These are phyloP conservation scores for Pentalonia nigronervosa DNA, from an alignment of 1,140 invertebrate species.

Conservation along the genomic window DNA sequence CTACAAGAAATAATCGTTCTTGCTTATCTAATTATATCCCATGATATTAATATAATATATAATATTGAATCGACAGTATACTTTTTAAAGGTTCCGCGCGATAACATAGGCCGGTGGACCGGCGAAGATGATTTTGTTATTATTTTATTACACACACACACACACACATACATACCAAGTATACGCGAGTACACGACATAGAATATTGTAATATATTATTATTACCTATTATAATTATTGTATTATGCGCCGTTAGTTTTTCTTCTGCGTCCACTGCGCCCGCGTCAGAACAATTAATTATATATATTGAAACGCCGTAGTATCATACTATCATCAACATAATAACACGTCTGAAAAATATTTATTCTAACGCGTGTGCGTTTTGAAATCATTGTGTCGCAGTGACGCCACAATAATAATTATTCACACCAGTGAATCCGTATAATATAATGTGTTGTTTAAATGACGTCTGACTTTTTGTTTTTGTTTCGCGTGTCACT, in stretches of 20 bases:
- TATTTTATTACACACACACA: background rate
- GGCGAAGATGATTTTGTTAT: constrained; percentile 8
- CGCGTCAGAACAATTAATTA: constrained; percentile 52
- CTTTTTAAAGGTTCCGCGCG: background rate
- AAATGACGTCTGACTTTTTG: constrained; percentile 30
- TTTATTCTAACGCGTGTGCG: background rate
- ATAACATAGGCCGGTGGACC: background rate
- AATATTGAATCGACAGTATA: background rate
- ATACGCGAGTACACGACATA: background rate
- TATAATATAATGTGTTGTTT: background rate
- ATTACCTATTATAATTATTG: background rate
- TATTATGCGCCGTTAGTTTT: background rate
- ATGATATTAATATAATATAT: background rate
- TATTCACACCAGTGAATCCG: constrained; percentile 1
- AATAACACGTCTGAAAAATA: constrained; percentile 5
- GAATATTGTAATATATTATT: too few species aligned
- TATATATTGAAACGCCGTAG: background rate
- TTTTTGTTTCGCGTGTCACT: background rate
- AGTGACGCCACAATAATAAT: constrained; percentile 40
- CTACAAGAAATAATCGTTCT: background rate
- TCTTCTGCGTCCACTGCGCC: background rate
- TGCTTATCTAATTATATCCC: background rate
- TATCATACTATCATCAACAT: background rate
- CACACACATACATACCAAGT: background rate
- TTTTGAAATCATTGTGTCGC: constrained; percentile 21